A percentile compares a stretch with the other conserved stretches of the same genome.
phyloP scores from a whole-genome alignment of 2,888 invertebrate genomes.

The Harpalus rufipes region DNA sequence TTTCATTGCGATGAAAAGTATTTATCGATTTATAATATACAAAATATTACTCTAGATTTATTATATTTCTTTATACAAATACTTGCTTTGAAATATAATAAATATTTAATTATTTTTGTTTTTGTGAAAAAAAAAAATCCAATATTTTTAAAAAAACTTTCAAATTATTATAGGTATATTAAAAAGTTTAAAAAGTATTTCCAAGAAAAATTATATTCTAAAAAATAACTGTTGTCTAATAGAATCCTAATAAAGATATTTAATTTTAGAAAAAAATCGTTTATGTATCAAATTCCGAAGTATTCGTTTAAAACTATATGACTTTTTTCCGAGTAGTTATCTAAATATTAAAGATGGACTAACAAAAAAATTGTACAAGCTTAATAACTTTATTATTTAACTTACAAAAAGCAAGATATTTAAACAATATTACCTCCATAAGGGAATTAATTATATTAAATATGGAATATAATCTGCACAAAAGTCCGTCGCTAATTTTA shows the following conservation, averaged over 20 bases:
- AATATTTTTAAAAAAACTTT: not conserved
- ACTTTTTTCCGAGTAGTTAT: too few relatives aligned
- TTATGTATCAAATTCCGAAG: too few relatives aligned
- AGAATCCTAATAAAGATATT: not conserved
- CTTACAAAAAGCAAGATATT: too few relatives aligned
- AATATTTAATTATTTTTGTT: not conserved
- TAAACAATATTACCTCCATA: too few relatives aligned
- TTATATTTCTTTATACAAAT: not conserved
- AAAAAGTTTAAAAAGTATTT: not conserved
- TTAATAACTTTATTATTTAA: too few relatives aligned
- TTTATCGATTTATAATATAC: not conserved
- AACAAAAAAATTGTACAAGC: too few relatives aligned
- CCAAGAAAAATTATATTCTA: not conserved
- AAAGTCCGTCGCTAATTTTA: too few relatives aligned
- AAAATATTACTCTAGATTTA: not conserved
- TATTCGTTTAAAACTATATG: too few relatives aligned
- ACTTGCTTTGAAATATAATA: not conserved
- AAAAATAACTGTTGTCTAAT: not conserved
- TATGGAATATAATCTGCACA: too few relatives aligned
- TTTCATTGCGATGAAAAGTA: not conserved
- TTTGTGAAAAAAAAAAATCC: not conserved
- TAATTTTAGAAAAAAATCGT: too few relatives aligned
- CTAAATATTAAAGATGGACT: too few relatives aligned
- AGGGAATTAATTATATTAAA: too few relatives aligned
- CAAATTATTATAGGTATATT: not conserved